Base-by-base conservation (phyloP, 2,888 invertebrate genomes). In the Thereva unica region DNA sequence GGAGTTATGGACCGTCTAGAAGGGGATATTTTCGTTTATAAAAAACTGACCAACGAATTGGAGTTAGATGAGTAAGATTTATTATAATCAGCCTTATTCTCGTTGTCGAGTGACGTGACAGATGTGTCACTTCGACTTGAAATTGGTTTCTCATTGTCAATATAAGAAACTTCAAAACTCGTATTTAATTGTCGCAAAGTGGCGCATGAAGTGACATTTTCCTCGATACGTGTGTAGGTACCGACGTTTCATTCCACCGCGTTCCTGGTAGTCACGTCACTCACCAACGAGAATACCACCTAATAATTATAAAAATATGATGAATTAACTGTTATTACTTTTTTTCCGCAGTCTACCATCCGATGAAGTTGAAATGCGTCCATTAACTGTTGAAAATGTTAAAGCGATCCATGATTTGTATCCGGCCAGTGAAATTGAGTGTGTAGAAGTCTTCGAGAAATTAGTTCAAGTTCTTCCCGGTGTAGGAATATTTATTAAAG, bases 361-460 rank as follows among this genome's bases (percentile, higher is more conserved):
- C 81, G 84, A 87, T 79, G 89, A 88, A 83, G 89, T 88, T 79
- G 88, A 88, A 84, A 85, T 92, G 85, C 85, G 87, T 77, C 90
- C 90, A 73, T 82, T 93, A 73, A 85, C 86, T 75, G 86, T 88
- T 54, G 90, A 91, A 78, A 89, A 92, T 82, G 92, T 91, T 80
- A 87, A 88, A 80, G 87, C 87, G 71, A 92, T 93, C 74, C 89
- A 93, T 84, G 92, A 92, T 76, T 82, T 93, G 75, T 93, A 93
- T 84, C 93, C 93, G 70, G 92, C 92, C 74, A 92, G 91, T 80
- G 91, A 92, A 80, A 91, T 93, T 85, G 93, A 93, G 80, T 90
- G 90, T 77, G 87, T 91, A 71, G 89, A 92, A 78, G 85, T 92
- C 64, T 93, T 93, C 80, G 89, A 91, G 77, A 89, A 89, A 80